Base-by-base conservation (phyloP, 1,140 invertebrate species). In the Dolichoris vasculosae region DNA sequence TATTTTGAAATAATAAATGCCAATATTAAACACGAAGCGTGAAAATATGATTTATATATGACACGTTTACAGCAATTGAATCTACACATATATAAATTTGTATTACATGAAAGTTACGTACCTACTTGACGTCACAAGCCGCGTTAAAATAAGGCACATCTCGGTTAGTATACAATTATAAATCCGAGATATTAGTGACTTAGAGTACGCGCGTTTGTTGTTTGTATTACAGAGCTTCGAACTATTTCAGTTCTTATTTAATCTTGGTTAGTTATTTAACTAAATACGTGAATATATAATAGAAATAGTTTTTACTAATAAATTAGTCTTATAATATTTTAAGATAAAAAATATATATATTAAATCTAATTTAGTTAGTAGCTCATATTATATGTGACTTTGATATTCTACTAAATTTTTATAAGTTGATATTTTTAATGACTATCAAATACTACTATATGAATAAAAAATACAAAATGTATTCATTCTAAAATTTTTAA, bases 91-190 rank as follows among this genome's bases (percentile, higher is more conserved):
- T n/a, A 73, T 43, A 85, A n/a, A 64, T 78, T 81, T 85, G 46
- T 81, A 81, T 76, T 85, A 85, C 69, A 78, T 82, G 84, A 90
- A 90, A 90, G 89, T 90, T 93, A 93, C 92, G 88, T 93, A 93
- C 93, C 92, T 93, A 93, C 92, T 93, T 93, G 93, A 92, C 92
- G 90, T 93, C 93, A 93, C 91, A 93, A 93, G 93, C 93, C 93
- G 92, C 93, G 93, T 93, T 91, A 93, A 93, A 93, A 93, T 91
- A 93, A 90, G 92, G 90, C 91, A 93, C 90, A 93, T 92, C 90
- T 92, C 91, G 90, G 90, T 93, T 89, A 93, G 91, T 93, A 92
- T 90, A 91, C 90, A 91, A 88, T 83, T 93, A 89, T 90, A 90
- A 90, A 89, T 85, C 88, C 90, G 90, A 90, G 88, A 89, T 88